Evolutionary conservation across 2,113 vertebrate species (phyloP).

Genomic region (Microtus pennsylvanicus): DNA sequence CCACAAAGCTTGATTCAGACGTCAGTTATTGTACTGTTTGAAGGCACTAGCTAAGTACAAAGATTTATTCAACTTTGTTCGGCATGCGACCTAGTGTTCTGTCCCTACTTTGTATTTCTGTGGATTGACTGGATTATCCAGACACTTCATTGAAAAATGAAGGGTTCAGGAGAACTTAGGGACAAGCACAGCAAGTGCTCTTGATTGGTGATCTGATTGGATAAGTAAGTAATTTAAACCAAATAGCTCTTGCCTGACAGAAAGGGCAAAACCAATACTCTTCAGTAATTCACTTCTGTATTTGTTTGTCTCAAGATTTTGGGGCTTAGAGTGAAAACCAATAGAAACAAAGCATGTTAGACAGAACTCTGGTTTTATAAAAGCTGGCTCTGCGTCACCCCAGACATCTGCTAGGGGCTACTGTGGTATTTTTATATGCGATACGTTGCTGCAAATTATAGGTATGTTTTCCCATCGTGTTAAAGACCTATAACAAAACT

Average conservation of each 20-base stretch:
- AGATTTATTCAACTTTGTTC: not conserved
- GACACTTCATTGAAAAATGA: not conserved
- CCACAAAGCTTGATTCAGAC: not conserved
- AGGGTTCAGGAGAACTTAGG: not conserved
- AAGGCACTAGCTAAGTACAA: not conserved
- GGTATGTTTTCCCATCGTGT: not conserved
- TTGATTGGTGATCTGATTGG: not conserved
- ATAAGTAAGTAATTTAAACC: not conserved
- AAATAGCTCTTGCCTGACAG: not conserved
- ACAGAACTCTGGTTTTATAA: not conserved
- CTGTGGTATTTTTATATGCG: not conserved
- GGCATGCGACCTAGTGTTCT: not conserved
- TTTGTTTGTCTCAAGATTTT: not conserved
- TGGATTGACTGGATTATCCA: not conserved
- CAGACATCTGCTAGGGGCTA: not conserved
- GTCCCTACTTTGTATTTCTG: not conserved
- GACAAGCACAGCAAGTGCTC: not conserved
- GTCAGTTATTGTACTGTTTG: not conserved
- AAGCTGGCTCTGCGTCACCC: not conserved
- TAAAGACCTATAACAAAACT: constrained; percentile 23
- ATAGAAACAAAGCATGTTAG: not conserved
- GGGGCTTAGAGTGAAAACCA: not conserved
- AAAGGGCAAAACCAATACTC: not conserved
- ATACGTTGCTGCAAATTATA: not conserved
- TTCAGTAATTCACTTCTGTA: not conserved